Evolutionary conservation across 2,113 vertebrate species (phyloP).

Genomic region (Suricata suricatta): DNA sequence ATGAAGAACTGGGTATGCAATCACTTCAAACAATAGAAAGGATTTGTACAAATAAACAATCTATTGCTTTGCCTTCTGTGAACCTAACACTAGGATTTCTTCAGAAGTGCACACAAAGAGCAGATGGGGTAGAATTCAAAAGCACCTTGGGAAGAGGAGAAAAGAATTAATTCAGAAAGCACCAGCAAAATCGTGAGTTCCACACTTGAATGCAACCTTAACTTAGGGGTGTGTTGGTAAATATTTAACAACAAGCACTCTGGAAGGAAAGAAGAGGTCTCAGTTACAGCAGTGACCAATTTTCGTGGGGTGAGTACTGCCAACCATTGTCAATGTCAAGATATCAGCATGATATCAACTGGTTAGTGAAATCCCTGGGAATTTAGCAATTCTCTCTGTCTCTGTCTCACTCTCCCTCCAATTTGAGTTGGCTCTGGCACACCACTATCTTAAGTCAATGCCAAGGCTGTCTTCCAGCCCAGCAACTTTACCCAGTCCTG

Average conservation of each 20-base stretch:
- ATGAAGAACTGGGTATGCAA: background rate
- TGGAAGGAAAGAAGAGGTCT: background rate
- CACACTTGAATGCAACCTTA: background rate
- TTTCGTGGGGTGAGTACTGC: background rate
- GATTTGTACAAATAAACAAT: background rate
- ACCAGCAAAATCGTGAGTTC: background rate
- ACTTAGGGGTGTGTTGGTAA: background rate
- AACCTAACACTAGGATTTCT: background rate
- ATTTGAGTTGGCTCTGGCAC: background rate
- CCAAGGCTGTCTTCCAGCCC: background rate
- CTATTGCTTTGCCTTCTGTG: background rate
- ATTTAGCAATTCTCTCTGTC: background rate
- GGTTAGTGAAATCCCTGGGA: background rate
- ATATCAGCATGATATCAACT: background rate
- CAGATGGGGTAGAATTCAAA: background rate
- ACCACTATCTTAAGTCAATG: background rate
- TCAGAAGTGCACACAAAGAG: background rate
- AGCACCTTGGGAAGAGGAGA: background rate
- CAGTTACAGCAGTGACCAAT: background rate
- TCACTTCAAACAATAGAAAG: background rate
- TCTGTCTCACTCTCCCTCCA: background rate
- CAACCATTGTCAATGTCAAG: background rate
- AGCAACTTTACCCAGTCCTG: background rate
- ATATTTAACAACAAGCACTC: background rate
- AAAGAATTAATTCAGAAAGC: background rate